Percentiles rank a stretch among this genome's conserved stretches.
Conservation (phyloP, 2,888 invertebrate genomes). For the Harmothoe impar region DNA sequence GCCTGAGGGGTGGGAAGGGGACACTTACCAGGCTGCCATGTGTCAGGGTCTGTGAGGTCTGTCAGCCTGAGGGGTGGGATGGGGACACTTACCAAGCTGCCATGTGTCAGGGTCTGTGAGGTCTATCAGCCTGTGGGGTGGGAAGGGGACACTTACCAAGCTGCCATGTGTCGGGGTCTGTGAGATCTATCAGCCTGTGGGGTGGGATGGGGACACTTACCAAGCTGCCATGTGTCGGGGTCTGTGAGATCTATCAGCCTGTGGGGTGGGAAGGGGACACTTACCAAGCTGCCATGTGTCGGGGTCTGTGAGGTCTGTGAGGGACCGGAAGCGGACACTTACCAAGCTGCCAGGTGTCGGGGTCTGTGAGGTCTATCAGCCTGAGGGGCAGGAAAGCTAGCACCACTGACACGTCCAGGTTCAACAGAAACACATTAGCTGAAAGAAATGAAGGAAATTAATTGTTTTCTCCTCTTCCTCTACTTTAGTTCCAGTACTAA, state of each 20-base stretch:
- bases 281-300: no score
- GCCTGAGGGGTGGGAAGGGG: slow-evolving; percentile 68
- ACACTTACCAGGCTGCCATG: no score
- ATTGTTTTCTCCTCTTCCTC: no score
- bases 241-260: slow-evolving; percentile 66
- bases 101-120: slow-evolving; percentile 67
- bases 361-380: slow-evolving; percentile 66
- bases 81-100: no score
- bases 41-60: no score
- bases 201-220: no score
- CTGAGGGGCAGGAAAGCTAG: slow-evolving; percentile 70
- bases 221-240: slow-evolving; percentile 69
- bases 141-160: no score
- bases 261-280: slow-evolving; percentile 70
- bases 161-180: no score
- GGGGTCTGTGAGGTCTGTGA: no score
- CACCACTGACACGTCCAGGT: slow-evolving; percentile 69
- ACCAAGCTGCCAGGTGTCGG: slow-evolving; percentile 65
- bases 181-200: no score
- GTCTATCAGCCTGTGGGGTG: slow-evolving; percentile 68
- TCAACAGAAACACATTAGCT: slow-evolving; percentile 70
- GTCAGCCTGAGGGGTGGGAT: slow-evolving; percentile 67
- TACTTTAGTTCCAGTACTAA: no score
- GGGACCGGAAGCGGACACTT: no score
- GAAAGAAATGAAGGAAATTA: background rate